Base-by-base conservation (phyloP, 2,113 vertebrate genomes). In the Castor canadensis region DNA sequence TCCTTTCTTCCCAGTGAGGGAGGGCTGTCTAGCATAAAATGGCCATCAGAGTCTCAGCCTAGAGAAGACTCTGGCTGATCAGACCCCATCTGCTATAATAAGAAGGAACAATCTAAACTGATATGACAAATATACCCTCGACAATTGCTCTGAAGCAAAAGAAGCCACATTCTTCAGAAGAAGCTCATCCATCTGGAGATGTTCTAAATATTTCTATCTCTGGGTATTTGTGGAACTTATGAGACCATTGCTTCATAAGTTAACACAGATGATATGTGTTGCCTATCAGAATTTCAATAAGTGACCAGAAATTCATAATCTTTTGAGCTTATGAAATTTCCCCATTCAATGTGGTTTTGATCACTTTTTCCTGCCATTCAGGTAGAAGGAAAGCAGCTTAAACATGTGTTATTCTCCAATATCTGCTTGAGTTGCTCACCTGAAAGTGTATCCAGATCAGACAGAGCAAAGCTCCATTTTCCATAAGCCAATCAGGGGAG, bases 311-410 rank as follows among this genome's bases (percentile, higher is more conserved):
- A 97, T 97, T 94, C 95, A 93, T 95, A 94, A 96, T 97, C 97
- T 97, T 98, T 97, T 97, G 96, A 97, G 96, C 88, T 91, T 98
- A 91, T 96, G 97, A 97, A 98, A 98, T 97, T 97, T 98, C 97
- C 97, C 96, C 93, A 93, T 96, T 97, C 97, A 95, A 97, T 97
- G 84, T 87, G 79, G 97, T 96, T 98, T 97, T 38, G 52, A 56
- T 24, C 49, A 75, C 38, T 66, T 98, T 80, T 91, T 47, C 40
- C 49, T 19, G 71, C 32, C 17, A 64, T 66, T 30, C 87, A 85
- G 47, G 69, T 7, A 12, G n/a, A n/a, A 95, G 83, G 66, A 93
- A 98, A 97, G 98, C 79, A 89, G 83, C 91, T 97, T 96, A 95
- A 85, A 97, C 95, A 96, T 97, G 93, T 98, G 93, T 96, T 96